Evolutionary conservation across 2,113 vertebrate genomes (phyloP).

Genomic region (Opisthocomus hoazin): DNA sequence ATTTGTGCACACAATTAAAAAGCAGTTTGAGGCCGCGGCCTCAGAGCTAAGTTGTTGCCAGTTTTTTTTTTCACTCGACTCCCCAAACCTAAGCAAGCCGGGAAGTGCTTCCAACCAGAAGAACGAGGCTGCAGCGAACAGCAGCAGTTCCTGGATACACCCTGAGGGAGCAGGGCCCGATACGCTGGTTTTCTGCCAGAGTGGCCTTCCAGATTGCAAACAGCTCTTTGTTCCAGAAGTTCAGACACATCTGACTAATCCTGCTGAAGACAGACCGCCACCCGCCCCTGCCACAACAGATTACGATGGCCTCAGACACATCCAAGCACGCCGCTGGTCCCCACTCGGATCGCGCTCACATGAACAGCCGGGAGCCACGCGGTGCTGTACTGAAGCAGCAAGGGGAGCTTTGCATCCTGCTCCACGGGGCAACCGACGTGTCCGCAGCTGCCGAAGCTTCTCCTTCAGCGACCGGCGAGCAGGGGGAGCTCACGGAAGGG

Average conservation of each 20-base stretch:
- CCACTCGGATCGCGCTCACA: not conserved
- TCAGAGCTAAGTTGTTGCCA: not conserved
- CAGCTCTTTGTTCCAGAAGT: not conserved
- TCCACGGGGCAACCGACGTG: rapidly evolving
- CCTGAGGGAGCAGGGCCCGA: not conserved
- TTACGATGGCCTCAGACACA: not conserved
- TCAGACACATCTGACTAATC: not conserved
- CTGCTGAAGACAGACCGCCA: not conserved
- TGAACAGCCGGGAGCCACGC: not conserved
- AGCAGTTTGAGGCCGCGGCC: not conserved
- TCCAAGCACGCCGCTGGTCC: not conserved
- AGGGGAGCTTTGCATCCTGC: not conserved
- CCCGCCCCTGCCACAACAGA: not conserved
- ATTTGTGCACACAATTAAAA: not conserved
- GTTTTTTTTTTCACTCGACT: not conserved
- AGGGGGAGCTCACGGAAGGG: not conserved
- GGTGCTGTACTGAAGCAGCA: not conserved
- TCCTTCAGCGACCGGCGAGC: not conserved
- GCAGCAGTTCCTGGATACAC: not conserved
- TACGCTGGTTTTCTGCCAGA: not conserved
- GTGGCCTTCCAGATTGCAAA: not conserved
- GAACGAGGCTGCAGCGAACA: not conserved
- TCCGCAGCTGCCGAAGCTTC: not conserved
- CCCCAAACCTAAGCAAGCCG: not conserved
- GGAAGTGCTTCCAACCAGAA: not conserved